Conservation (phyloP, 2,113 vertebrate genomes). For the Cyanoramphus novaezelandiae region DNA sequence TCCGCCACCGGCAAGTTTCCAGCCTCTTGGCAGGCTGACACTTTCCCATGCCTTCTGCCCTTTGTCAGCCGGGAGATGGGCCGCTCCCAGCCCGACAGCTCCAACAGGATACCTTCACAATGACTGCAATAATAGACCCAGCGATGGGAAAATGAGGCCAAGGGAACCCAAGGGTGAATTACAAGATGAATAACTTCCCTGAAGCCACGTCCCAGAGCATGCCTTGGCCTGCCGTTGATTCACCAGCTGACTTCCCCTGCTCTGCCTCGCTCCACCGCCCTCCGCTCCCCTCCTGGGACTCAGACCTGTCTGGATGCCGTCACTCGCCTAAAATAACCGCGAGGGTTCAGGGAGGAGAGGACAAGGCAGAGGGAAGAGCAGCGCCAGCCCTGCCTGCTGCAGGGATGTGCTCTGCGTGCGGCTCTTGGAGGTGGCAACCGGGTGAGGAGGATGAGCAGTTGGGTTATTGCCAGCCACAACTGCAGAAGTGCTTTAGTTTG, state of each 20-base stretch:
- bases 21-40: slow-evolving; percentile 44
- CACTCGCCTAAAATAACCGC: slow-evolving; percentile 15
- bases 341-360: not conserved
- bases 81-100: slow-evolving; percentile 70
- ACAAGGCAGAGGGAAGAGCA: not conserved
- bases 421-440: accelerated
- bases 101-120: slow-evolving; percentile 60
- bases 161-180: slow-evolving; percentile 56
- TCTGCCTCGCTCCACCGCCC: slow-evolving; percentile 17
- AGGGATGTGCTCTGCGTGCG: accelerated
- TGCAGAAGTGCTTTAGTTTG: not conserved
- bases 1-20: slow-evolving; percentile 49
- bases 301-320: slow-evolving; percentile 48
- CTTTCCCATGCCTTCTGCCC: slow-evolving; percentile 69
- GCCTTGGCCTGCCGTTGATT: slow-evolving; percentile 56
- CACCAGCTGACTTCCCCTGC: slow-evolving; percentile 56
- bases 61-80: slow-evolving; percentile 40
- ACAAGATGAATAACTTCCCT: slow-evolving; percentile 57
- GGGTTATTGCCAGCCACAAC: not conserved
- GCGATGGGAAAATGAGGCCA: slow-evolving; percentile 57
- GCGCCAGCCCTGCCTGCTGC: not conserved
- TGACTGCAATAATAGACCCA: slow-evolving; percentile 48
- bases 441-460: not conserved
- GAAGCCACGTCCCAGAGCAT: slow-evolving; percentile 50
- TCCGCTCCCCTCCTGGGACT: slow-evolving; percentile 3